Evolutionary conservation across 2,797 vertebrate genomes (phyloP).

Genomic region (Coregonus suidteri): DNA sequence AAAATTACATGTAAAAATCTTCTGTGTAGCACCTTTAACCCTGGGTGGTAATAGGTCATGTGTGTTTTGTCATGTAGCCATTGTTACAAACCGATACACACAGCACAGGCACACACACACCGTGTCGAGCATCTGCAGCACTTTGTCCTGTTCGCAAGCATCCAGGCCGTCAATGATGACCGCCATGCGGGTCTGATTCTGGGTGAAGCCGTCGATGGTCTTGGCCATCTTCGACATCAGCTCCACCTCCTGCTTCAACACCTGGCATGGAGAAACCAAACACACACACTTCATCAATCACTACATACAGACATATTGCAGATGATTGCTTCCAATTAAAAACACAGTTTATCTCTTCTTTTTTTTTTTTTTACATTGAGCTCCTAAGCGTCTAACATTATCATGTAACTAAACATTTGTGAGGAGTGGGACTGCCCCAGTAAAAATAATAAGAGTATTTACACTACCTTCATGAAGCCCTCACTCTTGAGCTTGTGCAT

Average conservation of each 20-base stretch:
- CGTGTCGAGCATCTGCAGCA: conserved; percentile 98
- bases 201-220: conserved; percentile 96
- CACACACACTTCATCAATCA: not conserved
- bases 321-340: too few relatives aligned
- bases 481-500: conserved; percentile 94
- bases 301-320: too few relatives aligned
- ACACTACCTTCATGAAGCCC: conserved; percentile 95
- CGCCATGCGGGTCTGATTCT: conserved; percentile 96
- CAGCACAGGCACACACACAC: conserved; percentile 58
- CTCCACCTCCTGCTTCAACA: conserved; percentile 96
- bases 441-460: too few relatives aligned
- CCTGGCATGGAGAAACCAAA: conserved; percentile 69
- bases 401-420: conserved; percentile 11
- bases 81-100: too few relatives aligned
- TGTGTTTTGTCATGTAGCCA: not conserved
- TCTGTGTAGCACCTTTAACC: too few relatives aligned
- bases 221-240: conserved; percentile 99
- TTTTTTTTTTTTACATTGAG: too few relatives aligned
- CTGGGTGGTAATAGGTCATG: too few relatives aligned
- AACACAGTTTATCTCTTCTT: too few relatives aligned
- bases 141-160: conserved; percentile 96
- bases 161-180: conserved; percentile 98
- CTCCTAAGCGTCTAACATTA: not conserved
- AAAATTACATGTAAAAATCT: too few relatives aligned
- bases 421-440: too few relatives aligned